Conservation (phyloP, 2,888 invertebrate species). For the Gymnocheta viridis region DNA sequence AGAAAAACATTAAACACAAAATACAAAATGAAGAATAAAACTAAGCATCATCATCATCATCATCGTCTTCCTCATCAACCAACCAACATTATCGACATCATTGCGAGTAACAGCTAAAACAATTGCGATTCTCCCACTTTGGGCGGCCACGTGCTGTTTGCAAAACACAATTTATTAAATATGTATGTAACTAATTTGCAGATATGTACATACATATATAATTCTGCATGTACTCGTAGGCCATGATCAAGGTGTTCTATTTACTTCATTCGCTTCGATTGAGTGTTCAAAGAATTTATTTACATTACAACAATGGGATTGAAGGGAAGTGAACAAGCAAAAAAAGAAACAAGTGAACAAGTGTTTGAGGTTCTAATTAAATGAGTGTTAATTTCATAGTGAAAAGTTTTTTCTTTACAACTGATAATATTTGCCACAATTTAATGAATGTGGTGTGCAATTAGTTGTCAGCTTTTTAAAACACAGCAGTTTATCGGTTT, state of each 20-base stretch:
- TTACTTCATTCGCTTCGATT: not conserved
- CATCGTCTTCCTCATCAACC: not conserved
- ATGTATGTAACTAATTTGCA: not conserved
- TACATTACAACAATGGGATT: not conserved
- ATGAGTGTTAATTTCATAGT: not conserved
- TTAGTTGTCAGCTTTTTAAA: no score
- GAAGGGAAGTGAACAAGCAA: not conserved
- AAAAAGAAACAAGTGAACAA: not conserved
- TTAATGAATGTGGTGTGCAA: not conserved
- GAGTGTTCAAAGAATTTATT: no score
- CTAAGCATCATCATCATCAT: conserved; percentile 1
- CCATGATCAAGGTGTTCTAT: conserved; percentile 38
- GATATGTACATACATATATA: not conserved
- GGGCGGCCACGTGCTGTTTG: conserved; percentile 24
- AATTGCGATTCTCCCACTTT: conserved; percentile 9
- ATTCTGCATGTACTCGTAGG: not conserved
- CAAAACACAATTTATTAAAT: conserved; percentile 13
- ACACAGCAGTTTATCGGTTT: not conserved
- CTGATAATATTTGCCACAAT: not conserved
- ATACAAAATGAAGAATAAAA: not conserved
- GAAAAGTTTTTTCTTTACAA: not conserved
- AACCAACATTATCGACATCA: not conserved
- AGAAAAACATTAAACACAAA: not conserved
- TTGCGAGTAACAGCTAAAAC: not conserved
- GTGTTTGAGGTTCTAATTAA: conserved; percentile 40